Evolutionary conservation across 2,113 vertebrate species (phyloP).

Genomic region (Podarcis raffonei): DNA sequence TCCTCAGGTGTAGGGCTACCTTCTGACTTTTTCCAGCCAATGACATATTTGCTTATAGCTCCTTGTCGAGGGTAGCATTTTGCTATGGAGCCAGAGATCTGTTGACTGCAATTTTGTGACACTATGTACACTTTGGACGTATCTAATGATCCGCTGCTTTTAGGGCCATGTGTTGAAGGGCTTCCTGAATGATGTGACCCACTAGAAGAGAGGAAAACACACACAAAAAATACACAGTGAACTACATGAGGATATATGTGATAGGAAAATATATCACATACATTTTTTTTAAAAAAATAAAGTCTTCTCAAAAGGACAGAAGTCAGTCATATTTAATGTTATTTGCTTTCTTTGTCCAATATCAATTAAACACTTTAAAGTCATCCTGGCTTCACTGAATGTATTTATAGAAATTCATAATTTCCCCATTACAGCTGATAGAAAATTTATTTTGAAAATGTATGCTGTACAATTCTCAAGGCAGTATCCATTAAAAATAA

Average conservation of each 20-base stretch:
- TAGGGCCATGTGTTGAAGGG: slow-evolving; percentile 85
- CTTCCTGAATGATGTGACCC: slow-evolving; percentile 93
- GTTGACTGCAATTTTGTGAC: slow-evolving; percentile 79
- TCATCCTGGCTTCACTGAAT: not conserved
- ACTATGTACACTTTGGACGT: slow-evolving; percentile 92
- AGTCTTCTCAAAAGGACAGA: slow-evolving; percentile 32
- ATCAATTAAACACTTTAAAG: not conserved
- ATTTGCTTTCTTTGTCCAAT: slow-evolving; percentile 3
- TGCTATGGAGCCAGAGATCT: slow-evolving; percentile 76
- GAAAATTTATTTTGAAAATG: not conserved
- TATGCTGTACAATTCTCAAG: not conserved
- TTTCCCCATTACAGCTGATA: not conserved
- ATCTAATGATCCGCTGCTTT: slow-evolving; percentile 87
- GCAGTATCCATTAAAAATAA: not conserved
- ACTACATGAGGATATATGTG: not conserved
- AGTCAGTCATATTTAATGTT: not conserved
- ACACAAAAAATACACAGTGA: not conserved
- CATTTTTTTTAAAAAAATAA: not conserved
- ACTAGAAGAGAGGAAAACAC: slow-evolving; percentile 65
- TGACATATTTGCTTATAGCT: slow-evolving; percentile 78
- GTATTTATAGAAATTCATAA: not conserved
- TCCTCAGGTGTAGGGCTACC: slow-evolving; percentile 85
- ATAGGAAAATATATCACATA: not conserved
- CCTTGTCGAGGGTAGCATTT: slow-evolving; percentile 84
- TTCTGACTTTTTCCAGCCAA: slow-evolving; percentile 85